These are phyloP conservation scores for Ormia ochracea DNA, from an alignment of 2,888 invertebrate genomes.

Conservation along the genomic window DNA sequence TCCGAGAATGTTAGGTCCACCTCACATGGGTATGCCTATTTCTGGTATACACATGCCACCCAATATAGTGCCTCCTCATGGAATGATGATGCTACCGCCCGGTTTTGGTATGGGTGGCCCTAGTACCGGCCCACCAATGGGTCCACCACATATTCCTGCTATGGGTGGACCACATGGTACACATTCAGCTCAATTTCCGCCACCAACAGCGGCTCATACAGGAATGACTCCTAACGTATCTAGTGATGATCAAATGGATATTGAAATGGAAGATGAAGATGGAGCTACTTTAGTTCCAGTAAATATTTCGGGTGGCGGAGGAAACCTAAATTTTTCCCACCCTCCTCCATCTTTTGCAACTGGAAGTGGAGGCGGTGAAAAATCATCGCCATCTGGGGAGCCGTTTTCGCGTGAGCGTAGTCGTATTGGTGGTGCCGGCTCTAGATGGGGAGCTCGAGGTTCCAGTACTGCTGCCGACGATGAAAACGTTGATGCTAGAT, in stretches of 20 bases:
- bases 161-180: slow-evolving; percentile 73
- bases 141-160: slow-evolving; percentile 63
- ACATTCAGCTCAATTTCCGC: slow-evolving; percentile 70
- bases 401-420: slow-evolving; percentile 71
- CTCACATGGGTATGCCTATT: slow-evolving; percentile 65
- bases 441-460: slow-evolving; percentile 77
- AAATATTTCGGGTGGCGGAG: slow-evolving; percentile 56
- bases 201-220: slow-evolving; percentile 63
- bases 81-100: slow-evolving; percentile 68
- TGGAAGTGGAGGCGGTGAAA: slow-evolving; percentile 49
- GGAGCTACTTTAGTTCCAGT: slow-evolving; percentile 59
- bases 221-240: slow-evolving; percentile 67
- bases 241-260: slow-evolving; percentile 87
- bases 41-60: slow-evolving; percentile 70
- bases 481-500: slow-evolving; percentile 63
- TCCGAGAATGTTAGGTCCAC: slow-evolving; percentile 72
- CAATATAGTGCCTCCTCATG: slow-evolving; percentile 75
- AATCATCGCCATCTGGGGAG: slow-evolving; percentile 64
- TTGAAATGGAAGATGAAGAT: slow-evolving; percentile 83
- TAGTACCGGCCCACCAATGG: slow-evolving; percentile 64
- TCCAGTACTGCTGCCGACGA: slow-evolving; percentile 77
- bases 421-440: slow-evolving; percentile 59
- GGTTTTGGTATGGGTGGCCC: slow-evolving; percentile 74
- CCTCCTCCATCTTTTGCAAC: slow-evolving; percentile 74
- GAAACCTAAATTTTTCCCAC: slow-evolving; percentile 76